These are phyloP conservation scores for Drosophila mulleri DNA, from an alignment of 2,888 invertebrate species.

Conservation along the genomic window DNA sequence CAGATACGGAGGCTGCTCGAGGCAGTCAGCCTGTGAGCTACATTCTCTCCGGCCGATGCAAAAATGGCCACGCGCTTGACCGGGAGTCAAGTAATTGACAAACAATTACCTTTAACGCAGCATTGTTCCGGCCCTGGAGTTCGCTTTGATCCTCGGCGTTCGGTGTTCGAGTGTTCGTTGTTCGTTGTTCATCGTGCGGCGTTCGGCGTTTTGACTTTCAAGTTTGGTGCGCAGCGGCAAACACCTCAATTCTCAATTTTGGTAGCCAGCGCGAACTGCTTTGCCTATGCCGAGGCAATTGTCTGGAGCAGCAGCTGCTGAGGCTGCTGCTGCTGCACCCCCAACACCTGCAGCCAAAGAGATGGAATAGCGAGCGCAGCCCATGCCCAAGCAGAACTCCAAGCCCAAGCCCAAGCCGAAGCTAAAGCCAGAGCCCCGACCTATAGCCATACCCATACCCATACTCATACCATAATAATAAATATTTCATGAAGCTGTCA, in stretches of 20 bases:
- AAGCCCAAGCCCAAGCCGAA: neutral
- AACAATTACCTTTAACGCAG: constrained; percentile 84
- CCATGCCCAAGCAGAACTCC: constrained; percentile 4
- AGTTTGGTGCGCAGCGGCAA: constrained; percentile 70
- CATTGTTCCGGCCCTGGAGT: constrained; percentile 69
- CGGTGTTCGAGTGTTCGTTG: constrained; percentile 19
- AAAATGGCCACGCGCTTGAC: constrained; percentile 64
- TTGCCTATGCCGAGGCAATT: constrained; percentile 68
- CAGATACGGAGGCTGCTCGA: neutral
- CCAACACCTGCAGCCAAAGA: constrained; percentile 68
- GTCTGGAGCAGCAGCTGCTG: constrained; percentile 30
- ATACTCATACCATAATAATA: constrained; percentile 70
- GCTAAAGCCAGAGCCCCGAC: too few relatives aligned
- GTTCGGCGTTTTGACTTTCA: constrained; percentile 71
- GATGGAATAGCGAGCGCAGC: constrained; percentile 16
- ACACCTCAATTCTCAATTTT: constrained; percentile 80
- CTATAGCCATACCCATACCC: constrained; percentile 12
- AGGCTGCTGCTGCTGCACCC: constrained; percentile 54
- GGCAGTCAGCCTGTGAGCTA: constrained; percentile 16
- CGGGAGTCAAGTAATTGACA: constrained; percentile 84
- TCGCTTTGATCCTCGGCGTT: constrained; percentile 65
- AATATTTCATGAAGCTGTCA: constrained; percentile 83
- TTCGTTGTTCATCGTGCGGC: constrained; percentile 64
- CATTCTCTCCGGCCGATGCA: constrained; percentile 19
- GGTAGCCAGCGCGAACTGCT: constrained; percentile 68